A percentile compares a stretch with the other conserved stretches of the same genome.
Evolutionary conservation across 2,888 invertebrate genomes (phyloP).

Genomic region (Drosophila prostipennis): DNA sequence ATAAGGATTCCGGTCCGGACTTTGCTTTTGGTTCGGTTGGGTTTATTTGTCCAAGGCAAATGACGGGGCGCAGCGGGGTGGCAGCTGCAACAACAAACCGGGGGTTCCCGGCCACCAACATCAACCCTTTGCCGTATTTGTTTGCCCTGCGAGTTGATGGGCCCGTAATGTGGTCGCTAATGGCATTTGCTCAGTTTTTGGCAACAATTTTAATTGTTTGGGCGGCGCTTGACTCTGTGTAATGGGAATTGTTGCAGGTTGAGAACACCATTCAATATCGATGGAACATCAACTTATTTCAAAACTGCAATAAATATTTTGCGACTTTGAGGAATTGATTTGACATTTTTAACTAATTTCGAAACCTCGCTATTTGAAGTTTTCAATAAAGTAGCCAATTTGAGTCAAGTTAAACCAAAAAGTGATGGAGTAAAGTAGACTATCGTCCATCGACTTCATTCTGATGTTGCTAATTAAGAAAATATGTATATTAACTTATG

Average conservation of each 20-base stretch:
- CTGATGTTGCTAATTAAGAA: too few species aligned
- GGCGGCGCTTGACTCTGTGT: slow-evolving; percentile 68
- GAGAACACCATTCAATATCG: neutral
- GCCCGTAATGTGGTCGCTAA: slow-evolving; percentile 83
- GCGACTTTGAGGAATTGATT: too few species aligned
- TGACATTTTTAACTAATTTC: too few species aligned
- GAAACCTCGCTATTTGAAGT: too few species aligned
- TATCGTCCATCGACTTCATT: too few species aligned
- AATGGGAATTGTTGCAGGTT: slow-evolving; percentile 3
- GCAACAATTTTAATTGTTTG: slow-evolving; percentile 75
- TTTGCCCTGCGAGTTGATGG: slow-evolving; percentile 72
- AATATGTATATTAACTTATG: too few species aligned
- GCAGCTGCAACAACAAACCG: slow-evolving; percentile 62
- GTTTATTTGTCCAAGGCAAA: slow-evolving; percentile 64
- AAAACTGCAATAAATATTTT: too few species aligned
- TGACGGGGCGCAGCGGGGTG: slow-evolving; percentile 60
- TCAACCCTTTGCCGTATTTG: slow-evolving; percentile 62
- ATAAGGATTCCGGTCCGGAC: slow-evolving; percentile 16
- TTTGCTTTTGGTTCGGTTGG: slow-evolving; percentile 14
- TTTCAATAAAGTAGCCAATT: too few species aligned
- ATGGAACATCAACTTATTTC: neutral
- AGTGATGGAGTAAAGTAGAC: too few species aligned
- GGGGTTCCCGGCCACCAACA: slow-evolving; percentile 15
- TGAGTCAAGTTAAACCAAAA: too few species aligned
- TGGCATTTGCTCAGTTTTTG: slow-evolving; percentile 78